A percentile compares a stretch with the other conserved stretches of the same genome.
Evolutionary conservation across 2,113 vertebrate genomes (phyloP).

Genomic region (Ornithorhynchus anatinus): DNA sequence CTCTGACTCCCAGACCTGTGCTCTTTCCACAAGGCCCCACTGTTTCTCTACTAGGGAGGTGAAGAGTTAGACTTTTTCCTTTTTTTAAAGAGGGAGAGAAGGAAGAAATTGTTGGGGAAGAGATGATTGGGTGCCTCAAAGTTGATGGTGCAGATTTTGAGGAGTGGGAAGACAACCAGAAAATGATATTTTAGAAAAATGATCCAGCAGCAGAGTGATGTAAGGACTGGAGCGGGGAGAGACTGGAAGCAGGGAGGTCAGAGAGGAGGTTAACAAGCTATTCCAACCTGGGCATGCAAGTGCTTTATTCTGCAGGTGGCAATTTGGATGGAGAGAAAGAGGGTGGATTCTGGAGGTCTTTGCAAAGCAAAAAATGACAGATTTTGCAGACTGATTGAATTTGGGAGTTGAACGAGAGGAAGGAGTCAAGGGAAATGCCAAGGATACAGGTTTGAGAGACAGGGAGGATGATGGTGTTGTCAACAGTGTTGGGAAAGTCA

Average conservation of each 20-base stretch:
- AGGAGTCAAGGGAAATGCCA: not conserved
- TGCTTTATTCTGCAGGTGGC: not conserved
- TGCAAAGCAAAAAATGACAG: not conserved
- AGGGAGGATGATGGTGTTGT: not conserved
- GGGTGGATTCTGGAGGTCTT: too few relatives aligned
- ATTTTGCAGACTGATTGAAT: not conserved
- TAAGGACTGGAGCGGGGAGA: not conserved
- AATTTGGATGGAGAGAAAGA: not conserved
- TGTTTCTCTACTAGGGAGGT: not conserved
- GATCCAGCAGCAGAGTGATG: not conserved
- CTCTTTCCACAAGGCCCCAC: too few relatives aligned
- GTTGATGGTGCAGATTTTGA: not conserved
- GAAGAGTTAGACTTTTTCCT: not conserved
- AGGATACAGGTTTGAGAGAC: not conserved
- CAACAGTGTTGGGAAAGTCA: not conserved
- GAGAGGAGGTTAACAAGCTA: not conserved
- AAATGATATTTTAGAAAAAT: not conserved
- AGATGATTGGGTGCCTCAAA: too few relatives aligned
- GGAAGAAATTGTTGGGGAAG: not conserved
- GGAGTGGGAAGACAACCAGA: not conserved
- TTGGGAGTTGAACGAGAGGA: not conserved
- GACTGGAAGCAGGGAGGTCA: not conserved
- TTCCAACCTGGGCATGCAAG: not conserved
- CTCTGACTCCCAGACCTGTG: too few relatives aligned
- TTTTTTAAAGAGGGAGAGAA: not conserved